Percentiles rank a stretch among this genome's conserved stretches.
These are phyloP conservation scores for Pempheris klunzingeri DNA, from an alignment of 2,797 vertebrate species.

Conservation along the genomic window DNA sequence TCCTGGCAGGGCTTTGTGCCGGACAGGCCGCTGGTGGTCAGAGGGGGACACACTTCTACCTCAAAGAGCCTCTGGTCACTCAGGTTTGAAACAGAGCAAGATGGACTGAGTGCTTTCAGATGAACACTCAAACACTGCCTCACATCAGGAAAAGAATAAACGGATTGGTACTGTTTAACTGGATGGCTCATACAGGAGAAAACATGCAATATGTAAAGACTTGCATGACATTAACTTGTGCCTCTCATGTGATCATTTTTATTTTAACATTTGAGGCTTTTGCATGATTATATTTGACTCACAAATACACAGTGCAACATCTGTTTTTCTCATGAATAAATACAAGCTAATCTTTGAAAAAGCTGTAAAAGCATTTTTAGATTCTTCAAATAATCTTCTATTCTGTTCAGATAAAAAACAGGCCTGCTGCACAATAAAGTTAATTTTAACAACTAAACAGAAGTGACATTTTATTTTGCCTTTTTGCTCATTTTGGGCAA, in stretches of 20 bases:
- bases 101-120: background rate
- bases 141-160: background rate
- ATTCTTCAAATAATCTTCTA: background rate
- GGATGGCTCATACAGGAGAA: background rate
- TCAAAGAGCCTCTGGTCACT: slow-evolving; percentile 84
- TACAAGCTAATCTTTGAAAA: background rate
- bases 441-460: background rate
- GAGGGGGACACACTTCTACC: slow-evolving; percentile 59
- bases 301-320: background rate
- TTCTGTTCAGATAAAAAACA: background rate
- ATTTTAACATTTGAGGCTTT: slow-evolving; percentile 21
- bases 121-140: background rate
- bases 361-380: background rate
- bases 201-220: slow-evolving; percentile 7
- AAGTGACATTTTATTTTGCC: too few relatives aligned
- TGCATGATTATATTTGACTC: slow-evolving; percentile 19
- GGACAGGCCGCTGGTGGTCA: slow-evolving; percentile 58
- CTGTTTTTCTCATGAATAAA: slow-evolving; percentile 5
- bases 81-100: slow-evolving; percentile 83
- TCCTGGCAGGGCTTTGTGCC: slow-evolving; percentile 80
- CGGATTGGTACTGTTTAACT: background rate
- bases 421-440: background rate
- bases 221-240: background rate
- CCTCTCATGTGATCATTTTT: slow-evolving; percentile 6
- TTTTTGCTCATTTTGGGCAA: background rate